These are phyloP conservation scores for Poecilia picta DNA, from an alignment of 2,797 vertebrate genomes.

Conservation along the genomic window DNA sequence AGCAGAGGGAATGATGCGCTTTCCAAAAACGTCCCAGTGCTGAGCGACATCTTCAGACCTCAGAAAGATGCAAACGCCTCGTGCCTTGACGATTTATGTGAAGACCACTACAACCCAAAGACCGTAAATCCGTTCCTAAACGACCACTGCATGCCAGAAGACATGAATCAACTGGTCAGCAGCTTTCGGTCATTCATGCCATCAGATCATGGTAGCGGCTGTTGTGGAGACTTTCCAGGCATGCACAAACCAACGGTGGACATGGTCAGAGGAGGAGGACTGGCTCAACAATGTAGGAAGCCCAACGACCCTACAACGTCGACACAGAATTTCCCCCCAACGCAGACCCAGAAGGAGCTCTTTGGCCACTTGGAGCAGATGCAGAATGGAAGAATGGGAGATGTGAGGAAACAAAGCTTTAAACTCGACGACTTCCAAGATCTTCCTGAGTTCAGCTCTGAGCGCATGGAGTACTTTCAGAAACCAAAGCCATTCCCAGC, in stretches of 20 bases:
- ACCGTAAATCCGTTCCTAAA: slow-evolving; percentile 75
- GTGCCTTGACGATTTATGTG: slow-evolving; percentile 65
- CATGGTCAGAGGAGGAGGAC: slow-evolving; percentile 80
- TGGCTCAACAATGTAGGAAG: slow-evolving; percentile 79
- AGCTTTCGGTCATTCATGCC: slow-evolving; percentile 77
- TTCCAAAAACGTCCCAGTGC: slow-evolving; percentile 66
- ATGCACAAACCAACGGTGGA: slow-evolving; percentile 77
- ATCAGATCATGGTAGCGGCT: slow-evolving; percentile 73
- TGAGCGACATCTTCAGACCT: slow-evolving; percentile 52
- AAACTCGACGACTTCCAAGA: slow-evolving; percentile 77
- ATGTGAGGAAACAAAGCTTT: slow-evolving; percentile 72
- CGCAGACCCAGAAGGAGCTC: slow-evolving; percentile 80
- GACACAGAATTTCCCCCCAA: slow-evolving; percentile 72
- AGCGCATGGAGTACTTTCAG: slow-evolving; percentile 79
- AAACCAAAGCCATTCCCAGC: slow-evolving; percentile 71
- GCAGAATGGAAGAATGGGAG: slow-evolving; percentile 75
- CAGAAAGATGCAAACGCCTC: slow-evolving; percentile 54
- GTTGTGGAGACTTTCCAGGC: slow-evolving; percentile 79
- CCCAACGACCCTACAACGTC: slow-evolving; percentile 72
- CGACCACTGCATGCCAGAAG: slow-evolving; percentile 76
- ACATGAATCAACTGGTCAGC: slow-evolving; percentile 81
- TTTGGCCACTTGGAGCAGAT: slow-evolving; percentile 72
- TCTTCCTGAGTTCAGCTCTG: slow-evolving; percentile 70
- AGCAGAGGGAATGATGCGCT: slow-evolving; percentile 71
- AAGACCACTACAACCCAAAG: slow-evolving; percentile 71